Conservation (phyloP, 2,888 invertebrate genomes). For the Drosophila suboccidentalis region DNA sequence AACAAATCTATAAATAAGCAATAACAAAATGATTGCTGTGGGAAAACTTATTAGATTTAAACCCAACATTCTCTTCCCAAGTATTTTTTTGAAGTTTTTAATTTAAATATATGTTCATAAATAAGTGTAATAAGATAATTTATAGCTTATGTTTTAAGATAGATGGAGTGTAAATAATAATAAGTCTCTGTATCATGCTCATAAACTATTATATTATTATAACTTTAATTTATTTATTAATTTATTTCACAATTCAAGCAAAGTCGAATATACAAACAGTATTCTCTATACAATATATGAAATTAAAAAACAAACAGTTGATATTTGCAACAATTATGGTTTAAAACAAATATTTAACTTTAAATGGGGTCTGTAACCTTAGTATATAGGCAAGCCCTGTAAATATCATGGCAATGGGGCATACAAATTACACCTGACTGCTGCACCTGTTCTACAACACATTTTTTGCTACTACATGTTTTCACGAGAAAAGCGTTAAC, state of each 20-base stretch:
- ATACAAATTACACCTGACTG: constrained; percentile 38
- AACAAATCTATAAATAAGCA: constrained; percentile 2
- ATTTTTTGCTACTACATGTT: constrained; percentile 21
- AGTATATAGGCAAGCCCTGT: constrained; percentile 6
- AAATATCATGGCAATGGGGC: constrained; percentile 19
- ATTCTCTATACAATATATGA: not conserved
- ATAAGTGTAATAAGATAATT: too few relatives aligned
- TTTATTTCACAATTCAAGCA: not conserved
- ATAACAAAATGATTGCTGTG: not conserved
- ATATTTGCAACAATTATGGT: constrained; percentile 1
- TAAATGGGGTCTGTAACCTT: constrained; percentile 18
- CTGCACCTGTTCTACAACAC: constrained; percentile 47
- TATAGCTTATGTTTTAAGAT: too few relatives aligned
- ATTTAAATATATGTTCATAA: too few relatives aligned
- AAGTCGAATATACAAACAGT: not conserved
- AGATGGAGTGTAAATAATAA: too few relatives aligned
- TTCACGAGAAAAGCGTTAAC: constrained; percentile 28
- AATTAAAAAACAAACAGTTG: not conserved
- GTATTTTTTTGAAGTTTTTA: not conserved
- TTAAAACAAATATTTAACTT: constrained; percentile 5
- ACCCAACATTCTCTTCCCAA: not conserved
- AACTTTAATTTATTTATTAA: too few relatives aligned
- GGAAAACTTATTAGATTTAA: not conserved
- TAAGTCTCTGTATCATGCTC: too few relatives aligned
- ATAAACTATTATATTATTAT: too few relatives aligned